Evolutionary conservation across 2,797 vertebrate species (phyloP), one percentile per base, ranked within the genome.

Genomic region (Trematomus bernacchii): DNA sequence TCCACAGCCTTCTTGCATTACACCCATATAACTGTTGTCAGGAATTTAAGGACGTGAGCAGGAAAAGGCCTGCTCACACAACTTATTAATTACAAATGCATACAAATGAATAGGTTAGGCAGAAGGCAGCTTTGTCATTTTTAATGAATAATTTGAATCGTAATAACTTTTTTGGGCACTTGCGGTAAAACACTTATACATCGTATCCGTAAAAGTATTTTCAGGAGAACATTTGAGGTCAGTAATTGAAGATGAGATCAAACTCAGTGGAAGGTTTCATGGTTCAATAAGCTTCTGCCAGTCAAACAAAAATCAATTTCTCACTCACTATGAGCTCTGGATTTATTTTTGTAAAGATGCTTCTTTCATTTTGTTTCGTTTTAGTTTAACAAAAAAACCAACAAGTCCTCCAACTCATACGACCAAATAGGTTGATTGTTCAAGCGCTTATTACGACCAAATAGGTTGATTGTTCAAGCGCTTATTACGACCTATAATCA

Each of bases 251-350:
- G 14, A n/a, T 2, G 55, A 76, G 51, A 65, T 67, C 23, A 62
- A 21, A 66, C 59, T 83, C 64, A 59, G 37, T 3, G 65, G 16
- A 81, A 40, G n/a, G 66, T 64, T 63, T 77, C 54, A 64, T 47
- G 69, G 43, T 60, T 74, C 66, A 72, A 27, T 69, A 52, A 61
- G 23, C 42, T 77, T 62, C 80, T 76, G 63, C 52, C 42, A 37
- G 12, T 69, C 54, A 71, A 48, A 66, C 5, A 48, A 48, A 62
- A 71, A 63, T 46, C 64, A 4, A 30, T 57, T 57, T 51, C 33
- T 53, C 10, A 46, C 66, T 67, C 37, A 30, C 52, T 48, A 46
- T 47, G 65, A 76, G 48, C 58, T 51, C 43, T 3, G 50, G 46
- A 27, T 8, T 54, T 18, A 16, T 50, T 37, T 48, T 66, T 43